Evolutionary conservation across 2,797 vertebrate genomes (phyloP).

Genomic region (Streptopelia turtur): DNA sequence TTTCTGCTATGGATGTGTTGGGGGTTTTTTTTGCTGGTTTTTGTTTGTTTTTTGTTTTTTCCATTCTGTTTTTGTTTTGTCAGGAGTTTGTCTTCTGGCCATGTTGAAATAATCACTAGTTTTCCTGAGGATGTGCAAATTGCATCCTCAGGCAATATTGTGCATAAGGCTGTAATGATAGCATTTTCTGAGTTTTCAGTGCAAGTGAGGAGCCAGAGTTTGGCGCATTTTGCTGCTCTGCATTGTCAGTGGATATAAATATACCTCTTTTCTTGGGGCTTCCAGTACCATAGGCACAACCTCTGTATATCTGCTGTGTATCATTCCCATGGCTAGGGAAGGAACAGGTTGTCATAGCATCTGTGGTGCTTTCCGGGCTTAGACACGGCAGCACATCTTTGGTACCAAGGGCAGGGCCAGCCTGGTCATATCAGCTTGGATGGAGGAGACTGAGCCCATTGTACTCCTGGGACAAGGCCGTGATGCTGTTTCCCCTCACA

Average conservation of each 20-base stretch:
- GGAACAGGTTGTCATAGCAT: background rate
- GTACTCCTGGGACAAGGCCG: background rate
- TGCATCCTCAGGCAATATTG: background rate
- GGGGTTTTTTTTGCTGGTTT: no score
- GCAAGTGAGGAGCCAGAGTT: background rate
- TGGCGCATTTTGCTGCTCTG: background rate
- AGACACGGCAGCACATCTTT: accelerated
- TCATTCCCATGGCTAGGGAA: background rate
- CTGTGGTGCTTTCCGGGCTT: background rate
- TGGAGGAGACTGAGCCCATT: no score
- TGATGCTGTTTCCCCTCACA: accelerated
- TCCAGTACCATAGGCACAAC: background rate
- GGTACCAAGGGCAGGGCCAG: accelerated
- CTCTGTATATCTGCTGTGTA: background rate
- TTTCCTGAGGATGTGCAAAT: slow-evolving; percentile 13
- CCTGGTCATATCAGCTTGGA: accelerated
- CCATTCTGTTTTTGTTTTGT: background rate
- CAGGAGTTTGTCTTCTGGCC: slow-evolving; percentile 28
- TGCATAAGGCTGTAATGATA: background rate
- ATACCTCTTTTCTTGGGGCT: background rate
- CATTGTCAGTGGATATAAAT: background rate
- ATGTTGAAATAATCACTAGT: background rate
- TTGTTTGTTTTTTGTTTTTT: background rate
- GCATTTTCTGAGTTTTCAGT: background rate
- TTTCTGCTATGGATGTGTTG: background rate